Evolutionary conservation across 2,888 invertebrate species (phyloP), one percentile per base, ranked within the genome.

Genomic region (Cryptops parisi): DNA sequence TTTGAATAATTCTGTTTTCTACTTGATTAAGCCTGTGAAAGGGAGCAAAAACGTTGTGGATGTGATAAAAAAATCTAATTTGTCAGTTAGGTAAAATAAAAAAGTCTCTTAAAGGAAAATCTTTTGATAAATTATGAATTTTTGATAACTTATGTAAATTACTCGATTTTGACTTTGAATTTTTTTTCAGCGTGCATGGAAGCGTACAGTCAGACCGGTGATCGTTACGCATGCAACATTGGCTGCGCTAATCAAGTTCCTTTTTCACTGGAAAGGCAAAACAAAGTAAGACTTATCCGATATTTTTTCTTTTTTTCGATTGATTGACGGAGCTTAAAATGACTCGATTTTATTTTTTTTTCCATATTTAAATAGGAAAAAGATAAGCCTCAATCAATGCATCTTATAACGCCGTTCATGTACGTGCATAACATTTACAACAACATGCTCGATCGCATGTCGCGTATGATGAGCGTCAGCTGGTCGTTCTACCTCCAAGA

Each of bases 401-500:
- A 59, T 40, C 48, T 64, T 54, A 54, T 66, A 50, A 63, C 62
- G 56, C 68, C 68, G 2, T 54, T 68, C 17, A 55, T 65, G 58
- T 65, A 64, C 54, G 60, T 67, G 45, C 67, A 67, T 58, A 62
- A 58, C 33, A 48, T 64, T 54, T 67, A 65, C 60, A 64, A 61
- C 50, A 64, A 63, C 58, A 62, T 67, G 61, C 54, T 67, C 41
- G 61, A 64, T 55, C 64, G 64, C 55, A 57, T 65, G 50, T 60
- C 60, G 45, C 57, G 60, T 17, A 63, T 63, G 52, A 58, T 65
- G 55, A 60, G 62, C 6, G 60, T 64, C 54, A 62, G 62, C 53
- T 67, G 66, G 67, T 64, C 66, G 1, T 60, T 65, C 52, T 66
- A 64, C 58, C 60, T 64, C 61, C 61, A 61, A 52, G 59, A 60